A percentile compares a stretch with the other conserved stretches of the same genome.
These are phyloP conservation scores for Sus cebifrons DNA, from an alignment of 2,797 vertebrate species.

Conservation along the genomic window DNA sequence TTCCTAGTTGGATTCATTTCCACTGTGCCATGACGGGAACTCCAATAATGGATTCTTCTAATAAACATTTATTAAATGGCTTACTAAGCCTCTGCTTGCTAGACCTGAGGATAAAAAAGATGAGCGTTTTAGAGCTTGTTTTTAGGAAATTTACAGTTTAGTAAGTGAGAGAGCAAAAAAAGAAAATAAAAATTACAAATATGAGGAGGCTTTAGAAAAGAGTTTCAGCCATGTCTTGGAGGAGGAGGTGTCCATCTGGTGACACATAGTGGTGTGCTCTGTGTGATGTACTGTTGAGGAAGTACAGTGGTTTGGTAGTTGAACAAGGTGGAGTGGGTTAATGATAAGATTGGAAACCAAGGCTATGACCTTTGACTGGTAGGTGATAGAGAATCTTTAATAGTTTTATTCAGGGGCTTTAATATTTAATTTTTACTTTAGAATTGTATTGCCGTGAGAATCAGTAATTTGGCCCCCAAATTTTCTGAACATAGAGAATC, in stretches of 20 bases:
- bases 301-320: not conserved
- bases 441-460: not conserved
- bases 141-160: slow-evolving; percentile 21
- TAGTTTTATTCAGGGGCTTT: slow-evolving; percentile 40
- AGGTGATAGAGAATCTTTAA: not conserved
- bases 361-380: not conserved
- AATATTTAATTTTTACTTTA: slow-evolving; percentile 55
- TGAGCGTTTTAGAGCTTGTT: slow-evolving; percentile 19
- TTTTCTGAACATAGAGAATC: not conserved
- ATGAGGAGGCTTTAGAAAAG: not conserved
- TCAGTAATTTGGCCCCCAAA: not conserved
- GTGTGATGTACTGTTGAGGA: not conserved
- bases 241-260: not conserved
- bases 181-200: not conserved
- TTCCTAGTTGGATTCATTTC: no score
- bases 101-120: slow-evolving; percentile 15
- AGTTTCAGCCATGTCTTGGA: slow-evolving; percentile 26
- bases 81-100: not conserved
- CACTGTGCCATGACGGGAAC: no score
- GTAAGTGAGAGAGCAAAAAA: not conserved
- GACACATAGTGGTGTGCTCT: not conserved
- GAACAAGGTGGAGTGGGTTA: not conserved
- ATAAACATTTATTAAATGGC: not conserved
- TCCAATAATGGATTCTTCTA: slow-evolving; percentile 34
- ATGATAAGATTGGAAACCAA: not conserved